Percentiles rank a stretch among this genome's conserved stretches.
Conservation (phyloP, 2,113 vertebrate species). For the Sander vitreus region DNA sequence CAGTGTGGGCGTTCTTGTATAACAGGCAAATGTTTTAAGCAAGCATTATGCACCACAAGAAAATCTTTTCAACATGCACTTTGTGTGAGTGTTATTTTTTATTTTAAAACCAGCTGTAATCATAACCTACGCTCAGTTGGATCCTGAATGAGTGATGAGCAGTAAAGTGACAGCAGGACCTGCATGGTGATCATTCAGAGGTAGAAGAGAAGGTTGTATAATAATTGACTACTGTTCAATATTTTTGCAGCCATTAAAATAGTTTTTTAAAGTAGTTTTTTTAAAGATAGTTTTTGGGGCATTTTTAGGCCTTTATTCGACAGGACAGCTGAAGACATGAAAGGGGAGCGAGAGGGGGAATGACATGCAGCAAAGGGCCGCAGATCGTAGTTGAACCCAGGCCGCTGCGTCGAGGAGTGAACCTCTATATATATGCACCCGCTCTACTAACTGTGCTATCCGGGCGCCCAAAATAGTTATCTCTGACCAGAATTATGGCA, state of each 20-base stretch:
- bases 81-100: conserved; percentile 34
- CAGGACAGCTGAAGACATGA: too few relatives aligned
- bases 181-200: conserved; percentile 18
- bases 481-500: background rate
- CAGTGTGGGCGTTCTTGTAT: conserved; percentile 73
- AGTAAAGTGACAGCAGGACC: background rate
- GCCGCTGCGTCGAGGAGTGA: too few relatives aligned
- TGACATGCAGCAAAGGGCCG: too few relatives aligned
- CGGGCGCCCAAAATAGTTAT: background rate
- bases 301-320: too few relatives aligned
- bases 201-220: background rate
- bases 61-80: conserved; percentile 23
- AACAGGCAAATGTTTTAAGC: conserved; percentile 71
- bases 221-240: background rate
- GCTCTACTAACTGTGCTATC: too few relatives aligned
- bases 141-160: conserved; percentile 14
- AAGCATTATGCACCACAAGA: conserved; percentile 47
- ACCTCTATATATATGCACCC: too few relatives aligned
- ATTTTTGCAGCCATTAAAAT: background rate
- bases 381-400: too few relatives aligned
- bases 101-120: conserved; percentile 27
- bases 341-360: too few relatives aligned
- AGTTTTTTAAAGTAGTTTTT: background rate
- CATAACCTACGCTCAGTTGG: conserved; percentile 5
- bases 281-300: too few relatives aligned